Conservation (phyloP, 2,888 invertebrate species). For the Hedychridium roseum region DNA sequence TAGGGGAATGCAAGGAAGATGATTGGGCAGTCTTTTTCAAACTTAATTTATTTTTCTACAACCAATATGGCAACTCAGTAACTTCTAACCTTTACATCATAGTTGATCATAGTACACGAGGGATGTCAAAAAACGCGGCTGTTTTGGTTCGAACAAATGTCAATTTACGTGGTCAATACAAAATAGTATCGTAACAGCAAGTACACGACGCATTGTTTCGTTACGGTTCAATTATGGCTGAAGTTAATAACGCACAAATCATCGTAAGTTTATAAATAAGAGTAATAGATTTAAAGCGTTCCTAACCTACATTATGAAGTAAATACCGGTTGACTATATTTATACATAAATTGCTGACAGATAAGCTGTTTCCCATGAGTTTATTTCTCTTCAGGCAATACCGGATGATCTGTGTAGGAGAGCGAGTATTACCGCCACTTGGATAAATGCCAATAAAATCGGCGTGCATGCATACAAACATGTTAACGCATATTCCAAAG, state of each 20-base stretch:
- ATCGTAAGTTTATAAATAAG: slow-evolving; percentile 43
- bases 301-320: background rate
- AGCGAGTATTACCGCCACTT: slow-evolving; percentile 66
- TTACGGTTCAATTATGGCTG: slow-evolving; percentile 47
- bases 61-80: too few relatives aligned
- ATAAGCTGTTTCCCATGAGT: background rate
- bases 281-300: background rate
- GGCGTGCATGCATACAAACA: slow-evolving; percentile 66
- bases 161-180: slow-evolving; percentile 1
- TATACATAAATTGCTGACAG: background rate
- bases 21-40: too few relatives aligned
- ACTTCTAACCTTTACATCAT: too few relatives aligned
- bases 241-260: slow-evolving; percentile 46
- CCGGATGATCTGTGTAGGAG: slow-evolving; percentile 66
- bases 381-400: slow-evolving; percentile 59
- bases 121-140: too few relatives aligned
- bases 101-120: too few relatives aligned
- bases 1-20: too few relatives aligned
- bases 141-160: slow-evolving; percentile 7
- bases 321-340: background rate
- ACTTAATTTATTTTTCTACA: too few relatives aligned
- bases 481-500: slow-evolving; percentile 49
- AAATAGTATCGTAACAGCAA: background rate
- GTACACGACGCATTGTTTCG: background rate
- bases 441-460: slow-evolving; percentile 66